A percentile compares a stretch with the other conserved stretches of the same genome.
phyloP scores from a whole-genome alignment of 2,113 vertebrate genomes.

The Scortum barcoo region DNA sequence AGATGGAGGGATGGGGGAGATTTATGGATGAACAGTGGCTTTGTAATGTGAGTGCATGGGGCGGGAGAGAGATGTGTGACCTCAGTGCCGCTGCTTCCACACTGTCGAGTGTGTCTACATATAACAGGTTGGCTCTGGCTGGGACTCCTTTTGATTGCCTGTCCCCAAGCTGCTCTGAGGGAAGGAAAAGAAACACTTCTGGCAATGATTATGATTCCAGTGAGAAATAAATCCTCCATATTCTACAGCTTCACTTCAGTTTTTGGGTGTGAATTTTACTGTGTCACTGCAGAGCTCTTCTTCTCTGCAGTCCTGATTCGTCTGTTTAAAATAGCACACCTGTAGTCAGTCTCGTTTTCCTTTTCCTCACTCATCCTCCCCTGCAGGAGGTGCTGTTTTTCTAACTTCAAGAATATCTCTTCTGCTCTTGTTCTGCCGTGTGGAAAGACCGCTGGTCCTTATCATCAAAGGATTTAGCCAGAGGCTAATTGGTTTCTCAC shows the following conservation, averaged over 20 bases:
- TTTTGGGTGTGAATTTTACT: slow-evolving; percentile 55
- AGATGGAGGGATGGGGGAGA: slow-evolving; percentile 75
- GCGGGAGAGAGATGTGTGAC: slow-evolving; percentile 58
- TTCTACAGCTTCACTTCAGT: not conserved
- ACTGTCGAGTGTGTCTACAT: slow-evolving; percentile 22
- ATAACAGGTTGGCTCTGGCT: slow-evolving; percentile 36
- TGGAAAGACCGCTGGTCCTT: slow-evolving; percentile 38
- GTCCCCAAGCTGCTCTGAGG: slow-evolving; percentile 30
- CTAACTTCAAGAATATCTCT: not conserved
- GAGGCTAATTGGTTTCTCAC: slow-evolving; percentile 70
- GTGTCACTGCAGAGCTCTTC: not conserved
- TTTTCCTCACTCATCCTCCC: not conserved
- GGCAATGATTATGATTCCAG: slow-evolving; percentile 46
- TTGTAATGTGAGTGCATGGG: slow-evolving; percentile 71
- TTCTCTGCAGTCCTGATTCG: not conserved
- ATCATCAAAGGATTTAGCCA: slow-evolving; percentile 65
- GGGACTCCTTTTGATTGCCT: slow-evolving; percentile 43
- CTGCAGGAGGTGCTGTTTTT: slow-evolving; percentile 56
- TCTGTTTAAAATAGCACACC: not conserved
- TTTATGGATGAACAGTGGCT: slow-evolving; percentile 77
- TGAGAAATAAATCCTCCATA: slow-evolving; percentile 39
- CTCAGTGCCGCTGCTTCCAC: slow-evolving; percentile 47
- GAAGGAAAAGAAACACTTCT: slow-evolving; percentile 48
- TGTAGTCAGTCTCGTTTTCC: not conserved
- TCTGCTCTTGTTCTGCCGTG: not conserved